Conservation (phyloP, 2,888 invertebrate genomes). For the Agrochola litura region DNA sequence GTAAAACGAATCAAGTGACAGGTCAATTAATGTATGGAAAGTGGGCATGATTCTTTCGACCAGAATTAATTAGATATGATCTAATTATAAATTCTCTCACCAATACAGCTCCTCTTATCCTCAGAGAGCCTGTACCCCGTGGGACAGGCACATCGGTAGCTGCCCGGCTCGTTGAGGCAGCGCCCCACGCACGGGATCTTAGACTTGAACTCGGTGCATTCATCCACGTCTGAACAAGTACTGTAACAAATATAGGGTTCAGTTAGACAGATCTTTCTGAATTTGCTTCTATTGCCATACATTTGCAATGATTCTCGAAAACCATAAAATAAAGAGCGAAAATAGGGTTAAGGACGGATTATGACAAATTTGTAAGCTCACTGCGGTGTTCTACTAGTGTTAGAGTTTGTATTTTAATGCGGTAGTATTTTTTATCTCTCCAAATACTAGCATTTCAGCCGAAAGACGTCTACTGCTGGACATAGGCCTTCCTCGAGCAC, state of each 20-base stretch:
- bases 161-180: conserved; percentile 97
- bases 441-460: not conserved
- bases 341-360: not conserved
- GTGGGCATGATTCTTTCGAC: too few species aligned
- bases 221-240: conserved; percentile 95
- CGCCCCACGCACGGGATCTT: conserved; percentile 93
- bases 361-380: not conserved
- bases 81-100: conserved; percentile 84
- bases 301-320: not conserved
- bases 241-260: conserved; percentile 77
- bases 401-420: not conserved
- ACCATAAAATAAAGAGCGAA: not conserved
- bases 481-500: too few species aligned
- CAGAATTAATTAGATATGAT: not conserved
- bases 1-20: too few species aligned
- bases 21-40: too few species aligned
- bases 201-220: conserved; percentile 94
- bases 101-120: conserved; percentile 95
- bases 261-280: not conserved
- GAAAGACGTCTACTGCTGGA: too few species aligned
- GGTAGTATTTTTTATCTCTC: not conserved
- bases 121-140: conserved; percentile 93
- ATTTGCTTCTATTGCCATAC: not conserved
- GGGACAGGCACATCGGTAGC: conserved; percentile 95
- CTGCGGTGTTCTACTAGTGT: not conserved